Conservation (phyloP, 2,797 vertebrate genomes). For the Gymnoscopelus braueri region DNA sequence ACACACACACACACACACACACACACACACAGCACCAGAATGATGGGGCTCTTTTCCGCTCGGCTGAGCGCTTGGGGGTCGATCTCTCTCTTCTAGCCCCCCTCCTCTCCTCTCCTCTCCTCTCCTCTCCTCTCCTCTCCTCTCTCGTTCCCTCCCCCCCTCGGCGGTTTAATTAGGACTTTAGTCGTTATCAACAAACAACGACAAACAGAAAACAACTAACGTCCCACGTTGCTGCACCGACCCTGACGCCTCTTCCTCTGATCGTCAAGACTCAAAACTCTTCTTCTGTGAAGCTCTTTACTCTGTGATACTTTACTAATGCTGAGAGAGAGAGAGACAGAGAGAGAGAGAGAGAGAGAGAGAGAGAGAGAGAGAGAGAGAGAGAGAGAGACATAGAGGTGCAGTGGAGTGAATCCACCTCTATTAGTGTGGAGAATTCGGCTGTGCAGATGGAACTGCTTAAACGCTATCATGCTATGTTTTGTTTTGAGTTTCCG, state of each 20-base stretch:
- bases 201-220: slow-evolving; percentile 33
- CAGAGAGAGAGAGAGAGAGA: slow-evolving; percentile 1
- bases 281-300: too few species aligned
- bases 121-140: slow-evolving; percentile 70
- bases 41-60: slow-evolving; percentile 84
- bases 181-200: slow-evolving; percentile 47
- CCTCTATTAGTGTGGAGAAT: slow-evolving; percentile 94
- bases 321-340: neutral
- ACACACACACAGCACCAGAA: slow-evolving; percentile 70
- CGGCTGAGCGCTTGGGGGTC: slow-evolving; percentile 86
- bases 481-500: slow-evolving; percentile 79
- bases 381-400: slow-evolving; percentile 13
- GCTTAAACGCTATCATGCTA: slow-evolving; percentile 95
- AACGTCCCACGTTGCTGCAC: slow-evolving; percentile 43
- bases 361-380: neutral
- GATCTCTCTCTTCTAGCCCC: slow-evolving; percentile 43
- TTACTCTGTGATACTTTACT: too few species aligned
- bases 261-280: slow-evolving; percentile 44
- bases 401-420: slow-evolving; percentile 77
- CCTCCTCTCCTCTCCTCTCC: slow-evolving; percentile 75
- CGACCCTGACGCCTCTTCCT: slow-evolving; percentile 68
- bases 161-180: slow-evolving; percentile 73
- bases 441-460: slow-evolving; percentile 97
- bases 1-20: slow-evolving; percentile 27
- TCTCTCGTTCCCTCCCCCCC: slow-evolving; percentile 51